Evolutionary conservation across 2,113 vertebrate species (phyloP), one percentile per base, ranked within the genome.

Genomic region (Lates calcarifer): DNA sequence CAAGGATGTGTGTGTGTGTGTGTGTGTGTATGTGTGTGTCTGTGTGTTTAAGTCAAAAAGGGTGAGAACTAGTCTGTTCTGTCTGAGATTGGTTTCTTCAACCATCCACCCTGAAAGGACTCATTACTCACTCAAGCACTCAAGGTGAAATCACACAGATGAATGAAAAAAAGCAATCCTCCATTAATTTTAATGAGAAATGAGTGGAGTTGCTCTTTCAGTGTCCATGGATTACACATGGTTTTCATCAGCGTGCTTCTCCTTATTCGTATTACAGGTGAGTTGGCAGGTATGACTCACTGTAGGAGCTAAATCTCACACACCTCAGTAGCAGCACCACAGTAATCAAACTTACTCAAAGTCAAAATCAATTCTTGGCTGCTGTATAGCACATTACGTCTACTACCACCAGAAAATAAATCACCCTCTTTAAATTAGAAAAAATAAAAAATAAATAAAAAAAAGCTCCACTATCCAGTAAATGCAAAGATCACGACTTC

Each of bases 181-280:
- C 7, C 15, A 55, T 51, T 35, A 14, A 72, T 66, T 60, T 29
- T 6, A 37, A 58, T 45, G 14, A 33, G 70, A 63, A 51, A 66
- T 76, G 33, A 49, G n/a, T 12, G 26, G 12, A 29, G 26, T 2
- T 62, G 28, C 47, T 47, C 31, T 35, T 22, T 24, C 26, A 11
- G 33, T 55, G 24, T 11, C 55, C 0, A 1, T 45, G 37, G 35
- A 39, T 62, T 81, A 15, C 60, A 37, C 24, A 15, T 45, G 55
- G 47, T 35, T 81, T 67, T 77, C 68, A 73, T 81, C 73, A 82
- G 63, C 39, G 20, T 47, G 12, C 24, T 13, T 67, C 20, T 49
- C 41, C 13, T 66, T 58, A 39, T n/a, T 61, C 18, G 13, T 9
- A 49, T 29, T 37, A 22, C 31, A 39, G 24, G n/a, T 31, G 24